Evolutionary conservation across 2,113 vertebrate species (phyloP), one percentile per base, ranked within the genome.

Genomic region (Eretmochelys imbricata): DNA sequence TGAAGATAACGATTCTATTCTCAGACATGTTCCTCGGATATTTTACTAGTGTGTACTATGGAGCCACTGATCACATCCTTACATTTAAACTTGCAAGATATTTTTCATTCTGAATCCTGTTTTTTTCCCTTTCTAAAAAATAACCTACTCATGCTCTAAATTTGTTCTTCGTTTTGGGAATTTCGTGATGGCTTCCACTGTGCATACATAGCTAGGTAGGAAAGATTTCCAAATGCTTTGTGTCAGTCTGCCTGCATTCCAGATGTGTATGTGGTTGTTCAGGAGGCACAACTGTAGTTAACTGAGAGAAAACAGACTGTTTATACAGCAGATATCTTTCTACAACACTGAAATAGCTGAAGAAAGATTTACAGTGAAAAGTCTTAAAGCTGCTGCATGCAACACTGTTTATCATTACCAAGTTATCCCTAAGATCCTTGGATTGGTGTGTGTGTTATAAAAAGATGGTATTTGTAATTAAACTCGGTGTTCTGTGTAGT

Each of bases 271-370:
- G 5, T 59, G 16, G 27, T 65, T 90, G 46, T 65, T 82, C n/a
- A 93, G 84, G 82, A 94, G 89, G 85, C 50, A 92, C 82, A 93
- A 76, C 46, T 76, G 14, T 87, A 91, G 91, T 65, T 75, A 54
- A 91, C 87, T 82, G 85, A 84, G 82, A 86, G 82, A 89, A 81
- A 94, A 88, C 86, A 75, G 57, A 82, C 46, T 94, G 54, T 89
- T 95, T 94, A 94, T 98, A 72, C 80, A 91, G 51, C 53, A 90
- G 89, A 93, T 86, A 96, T 91, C 91, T 95, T 90, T 90, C 86
- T 35, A 13, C 53, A 65, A 85, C 79, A 89, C 90, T 84, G 29
- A 90, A 97, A 92, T 65, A 93, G 62, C 96, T 93, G 87, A 85
- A 83, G 57, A 91, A 96, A 88, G 46, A 91, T 87, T 84, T 50